These are phyloP conservation scores for Philopedon plagiatum DNA, from an alignment of 2,888 invertebrate genomes.

Conservation along the genomic window DNA sequence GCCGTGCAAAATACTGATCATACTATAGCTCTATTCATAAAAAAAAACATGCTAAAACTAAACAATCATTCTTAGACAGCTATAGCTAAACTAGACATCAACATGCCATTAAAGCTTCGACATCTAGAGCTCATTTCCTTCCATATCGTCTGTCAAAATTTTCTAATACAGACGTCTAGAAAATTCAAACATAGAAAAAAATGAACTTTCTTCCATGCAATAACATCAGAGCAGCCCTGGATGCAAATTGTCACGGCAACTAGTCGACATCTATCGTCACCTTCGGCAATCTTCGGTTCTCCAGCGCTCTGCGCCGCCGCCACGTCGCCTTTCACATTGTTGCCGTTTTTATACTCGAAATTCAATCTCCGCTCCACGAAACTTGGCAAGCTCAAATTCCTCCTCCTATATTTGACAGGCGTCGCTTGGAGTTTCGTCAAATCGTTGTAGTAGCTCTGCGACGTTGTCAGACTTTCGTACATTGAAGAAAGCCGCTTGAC, in stretches of 20 bases:
- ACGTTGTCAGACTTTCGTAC: constrained; percentile 77
- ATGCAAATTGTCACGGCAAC: not conserved
- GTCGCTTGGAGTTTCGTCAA: constrained; percentile 69
- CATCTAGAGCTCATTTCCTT: no score
- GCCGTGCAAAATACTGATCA: no score
- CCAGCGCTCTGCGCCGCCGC: constrained; percentile 5
- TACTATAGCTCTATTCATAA: no score
- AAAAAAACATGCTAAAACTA: not conserved
- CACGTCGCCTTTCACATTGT: constrained; percentile 7
- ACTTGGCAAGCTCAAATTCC: constrained; percentile 73
- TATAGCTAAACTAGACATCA: constrained; percentile 4
- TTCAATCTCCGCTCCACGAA: constrained; percentile 61
- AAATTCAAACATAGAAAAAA: no score
- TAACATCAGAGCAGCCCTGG: constrained; percentile 1
- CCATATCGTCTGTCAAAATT: no score
- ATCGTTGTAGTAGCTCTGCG: constrained; percentile 71
- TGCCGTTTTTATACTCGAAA: constrained; percentile 44
- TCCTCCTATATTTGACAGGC: constrained; percentile 73
- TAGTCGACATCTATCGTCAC: constrained; percentile 7
- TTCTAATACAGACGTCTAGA: no score
- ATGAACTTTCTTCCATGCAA: constrained; percentile 32
- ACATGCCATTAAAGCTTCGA: constrained; percentile 35
- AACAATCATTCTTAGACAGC: not conserved
- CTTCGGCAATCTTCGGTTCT: constrained; percentile 19
- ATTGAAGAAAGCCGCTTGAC: constrained; percentile 80